These are phyloP conservation scores for Eufriesea mexicana DNA, from an alignment of 1,140 invertebrate genomes.

Conservation along the genomic window DNA sequence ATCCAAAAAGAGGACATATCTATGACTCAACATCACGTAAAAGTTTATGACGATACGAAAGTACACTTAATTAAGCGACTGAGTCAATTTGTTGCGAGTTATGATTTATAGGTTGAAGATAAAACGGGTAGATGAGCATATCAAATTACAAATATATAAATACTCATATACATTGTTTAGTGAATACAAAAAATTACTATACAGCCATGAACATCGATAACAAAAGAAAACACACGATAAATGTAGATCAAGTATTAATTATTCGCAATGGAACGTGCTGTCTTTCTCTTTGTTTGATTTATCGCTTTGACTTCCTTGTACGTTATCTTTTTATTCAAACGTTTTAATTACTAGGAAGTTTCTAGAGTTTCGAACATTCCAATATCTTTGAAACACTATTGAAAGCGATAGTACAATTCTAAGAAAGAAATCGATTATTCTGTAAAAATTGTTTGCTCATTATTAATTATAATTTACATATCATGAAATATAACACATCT, in stretches of 20 bases:
- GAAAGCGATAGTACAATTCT: neutral
- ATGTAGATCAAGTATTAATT: neutral
- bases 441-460: neutral
- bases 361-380: no score
- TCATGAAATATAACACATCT: no score
- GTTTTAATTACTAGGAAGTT: neutral
- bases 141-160: neutral
- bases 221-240: neutral
- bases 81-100: neutral
- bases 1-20: neutral
- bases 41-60: neutral
- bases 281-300: neutral
- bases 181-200: neutral
- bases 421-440: neutral
- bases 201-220: neutral
- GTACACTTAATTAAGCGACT: neutral
- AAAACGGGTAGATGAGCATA: neutral
- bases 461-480: neutral
- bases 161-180: neutral
- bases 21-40: neutral
- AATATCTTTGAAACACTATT: neutral
- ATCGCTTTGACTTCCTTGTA: neutral
- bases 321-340: neutral
- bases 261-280: neutral
- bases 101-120: neutral